Conservation (phyloP, 2,113 vertebrate genomes). For the Cyanoramphus novaezelandiae region DNA sequence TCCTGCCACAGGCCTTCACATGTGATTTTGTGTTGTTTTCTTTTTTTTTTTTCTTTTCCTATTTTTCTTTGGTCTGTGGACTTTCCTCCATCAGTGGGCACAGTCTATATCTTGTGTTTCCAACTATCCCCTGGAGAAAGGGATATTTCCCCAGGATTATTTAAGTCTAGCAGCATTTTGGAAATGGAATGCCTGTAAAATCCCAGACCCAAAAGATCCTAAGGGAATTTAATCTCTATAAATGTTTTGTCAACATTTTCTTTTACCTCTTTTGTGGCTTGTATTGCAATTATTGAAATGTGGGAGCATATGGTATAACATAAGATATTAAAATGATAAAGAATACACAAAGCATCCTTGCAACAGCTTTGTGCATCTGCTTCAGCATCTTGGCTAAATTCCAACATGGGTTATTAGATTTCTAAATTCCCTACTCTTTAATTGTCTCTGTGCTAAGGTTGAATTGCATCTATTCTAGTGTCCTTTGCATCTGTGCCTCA, state of each 20-base stretch:
- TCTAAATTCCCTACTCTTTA: constrained; percentile 66
- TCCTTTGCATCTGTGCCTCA: constrained; percentile 63
- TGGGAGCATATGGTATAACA: constrained; percentile 62
- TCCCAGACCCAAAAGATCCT: constrained; percentile 19
- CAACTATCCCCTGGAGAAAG: constrained; percentile 39
- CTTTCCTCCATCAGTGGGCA: not conserved
- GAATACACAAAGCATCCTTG: constrained; percentile 65
- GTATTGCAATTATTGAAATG: constrained; percentile 63
- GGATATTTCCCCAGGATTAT: constrained; percentile 66
- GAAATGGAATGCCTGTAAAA: constrained; percentile 45
- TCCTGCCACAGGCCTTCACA: constrained; percentile 10
- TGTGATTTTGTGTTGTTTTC: not conserved
- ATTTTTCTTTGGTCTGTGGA: constrained; percentile 8
- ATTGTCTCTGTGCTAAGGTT: constrained; percentile 31
- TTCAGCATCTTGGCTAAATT: constrained; percentile 62
- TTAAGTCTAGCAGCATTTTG: constrained; percentile 67
- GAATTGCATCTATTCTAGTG: constrained; percentile 23
- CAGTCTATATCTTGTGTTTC: not conserved
- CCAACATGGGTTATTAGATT: constrained; percentile 61
- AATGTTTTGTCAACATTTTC: constrained; percentile 55
- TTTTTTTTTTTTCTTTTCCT: not conserved
- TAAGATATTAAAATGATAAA: constrained; percentile 71
- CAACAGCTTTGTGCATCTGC: constrained; percentile 68
- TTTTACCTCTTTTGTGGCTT: constrained; percentile 64
- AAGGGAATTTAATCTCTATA: constrained; percentile 56